Percentiles rank a stretch among this genome's conserved stretches.
Evolutionary conservation across 2,888 invertebrate species (phyloP).

Genomic region (Ochropacha duplaris): DNA sequence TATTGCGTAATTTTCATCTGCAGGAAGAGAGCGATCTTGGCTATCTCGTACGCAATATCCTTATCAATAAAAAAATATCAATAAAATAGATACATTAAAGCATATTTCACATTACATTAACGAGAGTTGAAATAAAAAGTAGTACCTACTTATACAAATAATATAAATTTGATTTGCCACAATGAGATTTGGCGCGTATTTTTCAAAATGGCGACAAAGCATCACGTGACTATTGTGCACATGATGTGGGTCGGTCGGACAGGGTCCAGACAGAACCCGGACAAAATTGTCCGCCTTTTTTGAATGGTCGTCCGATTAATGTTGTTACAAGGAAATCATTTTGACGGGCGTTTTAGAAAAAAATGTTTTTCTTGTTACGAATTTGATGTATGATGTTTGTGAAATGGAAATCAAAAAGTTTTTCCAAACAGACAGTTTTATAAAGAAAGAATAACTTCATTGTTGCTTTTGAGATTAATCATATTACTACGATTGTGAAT

Average conservation of each 20-base stretch:
- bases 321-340: conserved; percentile 68
- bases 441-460: neutral
- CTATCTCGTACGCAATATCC: no score
- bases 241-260: conserved; percentile 71
- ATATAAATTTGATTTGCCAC: conserved; percentile 61
- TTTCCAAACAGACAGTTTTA: no score
- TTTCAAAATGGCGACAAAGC: conserved; percentile 60
- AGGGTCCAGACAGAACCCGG: conserved; percentile 45
- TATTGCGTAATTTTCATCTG: neutral
- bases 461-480: no score
- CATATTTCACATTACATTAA: no score
- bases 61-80: no score
- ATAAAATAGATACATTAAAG: no score
- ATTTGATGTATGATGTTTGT: conserved; percentile 38
- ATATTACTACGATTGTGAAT: no score
- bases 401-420: conserved; percentile 5
- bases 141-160: conserved; percentile 36
- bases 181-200: conserved; percentile 55
- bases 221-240: conserved; percentile 59
- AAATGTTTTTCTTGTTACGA: conserved; percentile 50
- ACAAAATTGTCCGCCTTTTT: conserved; percentile 64
- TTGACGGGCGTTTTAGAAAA: conserved; percentile 71
- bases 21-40: no score
- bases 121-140: no score
- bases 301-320: conserved; percentile 67